A percentile compares a stretch with the other conserved stretches of the same genome.
Evolutionary conservation across 2,113 vertebrate genomes (phyloP).

Genomic region (Vulpes vulpes): DNA sequence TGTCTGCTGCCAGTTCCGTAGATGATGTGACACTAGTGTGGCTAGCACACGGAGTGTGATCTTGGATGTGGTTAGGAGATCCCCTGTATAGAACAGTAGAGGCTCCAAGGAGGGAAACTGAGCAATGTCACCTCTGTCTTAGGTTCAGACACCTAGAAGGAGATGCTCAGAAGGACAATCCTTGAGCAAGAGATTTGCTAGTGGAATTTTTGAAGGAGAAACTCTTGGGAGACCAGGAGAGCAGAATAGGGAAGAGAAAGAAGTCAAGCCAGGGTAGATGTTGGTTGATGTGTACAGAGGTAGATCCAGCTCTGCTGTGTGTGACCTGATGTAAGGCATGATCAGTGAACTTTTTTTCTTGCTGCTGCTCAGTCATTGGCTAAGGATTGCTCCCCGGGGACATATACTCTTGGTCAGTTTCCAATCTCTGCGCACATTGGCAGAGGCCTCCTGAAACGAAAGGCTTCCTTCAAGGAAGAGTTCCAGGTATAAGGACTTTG

Average conservation of each 20-base stretch:
- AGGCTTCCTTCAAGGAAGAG: neutral
- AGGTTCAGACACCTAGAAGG: neutral
- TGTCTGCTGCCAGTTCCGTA: neutral
- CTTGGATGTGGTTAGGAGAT: neutral
- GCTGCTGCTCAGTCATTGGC: neutral
- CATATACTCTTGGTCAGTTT: neutral
- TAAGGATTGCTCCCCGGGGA: accelerated
- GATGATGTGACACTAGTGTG: too few relatives aligned
- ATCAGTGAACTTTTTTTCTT: neutral
- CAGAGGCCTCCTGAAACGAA: accelerated
- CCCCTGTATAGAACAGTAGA: accelerated
- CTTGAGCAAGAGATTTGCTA: neutral
- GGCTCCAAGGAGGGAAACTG: accelerated
- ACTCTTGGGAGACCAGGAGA: too few relatives aligned
- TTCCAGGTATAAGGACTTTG: neutral
- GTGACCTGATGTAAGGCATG: neutral
- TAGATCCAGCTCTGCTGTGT: neutral
- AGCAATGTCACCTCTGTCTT: too few relatives aligned
- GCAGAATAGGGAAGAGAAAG: neutral
- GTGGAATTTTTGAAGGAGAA: neutral
- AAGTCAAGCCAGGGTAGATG: too few relatives aligned
- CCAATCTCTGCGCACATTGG: neutral
- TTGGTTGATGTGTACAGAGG: neutral
- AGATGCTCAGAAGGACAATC: neutral
- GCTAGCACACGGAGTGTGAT: accelerated